Evolutionary conservation across 1,140 invertebrate species (phyloP).

Genomic region (Hylaeus volcanicus): DNA sequence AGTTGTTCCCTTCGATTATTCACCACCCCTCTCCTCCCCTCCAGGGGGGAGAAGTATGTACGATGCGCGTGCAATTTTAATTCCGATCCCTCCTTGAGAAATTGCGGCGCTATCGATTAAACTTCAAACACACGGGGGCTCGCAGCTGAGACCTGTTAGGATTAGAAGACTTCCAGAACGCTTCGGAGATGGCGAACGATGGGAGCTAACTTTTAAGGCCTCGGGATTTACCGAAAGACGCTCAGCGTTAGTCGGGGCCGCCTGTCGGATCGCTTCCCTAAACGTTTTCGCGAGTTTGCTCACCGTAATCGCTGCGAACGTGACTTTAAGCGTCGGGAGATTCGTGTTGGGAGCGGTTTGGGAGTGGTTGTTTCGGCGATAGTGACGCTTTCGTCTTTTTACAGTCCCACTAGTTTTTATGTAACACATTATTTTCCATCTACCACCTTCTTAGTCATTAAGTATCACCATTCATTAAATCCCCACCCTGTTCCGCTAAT

Average conservation of each 20-base stretch:
- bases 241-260: background rate
- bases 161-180: conserved; percentile 33
- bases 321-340: background rate
- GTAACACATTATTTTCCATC: no score
- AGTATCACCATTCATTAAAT: no score
- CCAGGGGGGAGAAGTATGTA: no score
- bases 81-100: conserved; percentile 8
- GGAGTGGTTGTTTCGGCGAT: no score
- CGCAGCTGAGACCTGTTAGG: background rate
- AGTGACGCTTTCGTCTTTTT: no score
- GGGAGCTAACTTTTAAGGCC: conserved; percentile 39
- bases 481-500: no score
- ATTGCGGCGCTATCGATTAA: conserved; percentile 40
- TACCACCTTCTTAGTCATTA: no score
- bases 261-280: no score
- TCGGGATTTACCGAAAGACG: background rate
- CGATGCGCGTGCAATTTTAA: conserved; percentile 41
- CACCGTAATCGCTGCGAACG: background rate
- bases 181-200: background rate
- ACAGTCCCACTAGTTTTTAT: no score
- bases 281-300: background rate
- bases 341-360: background rate
- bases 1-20: conserved; percentile 19
- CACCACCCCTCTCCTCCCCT: background rate
- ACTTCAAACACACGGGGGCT: background rate